These are phyloP conservation scores for Melipona bicolor DNA, from an alignment of 2,888 invertebrate genomes.

Conservation along the genomic window DNA sequence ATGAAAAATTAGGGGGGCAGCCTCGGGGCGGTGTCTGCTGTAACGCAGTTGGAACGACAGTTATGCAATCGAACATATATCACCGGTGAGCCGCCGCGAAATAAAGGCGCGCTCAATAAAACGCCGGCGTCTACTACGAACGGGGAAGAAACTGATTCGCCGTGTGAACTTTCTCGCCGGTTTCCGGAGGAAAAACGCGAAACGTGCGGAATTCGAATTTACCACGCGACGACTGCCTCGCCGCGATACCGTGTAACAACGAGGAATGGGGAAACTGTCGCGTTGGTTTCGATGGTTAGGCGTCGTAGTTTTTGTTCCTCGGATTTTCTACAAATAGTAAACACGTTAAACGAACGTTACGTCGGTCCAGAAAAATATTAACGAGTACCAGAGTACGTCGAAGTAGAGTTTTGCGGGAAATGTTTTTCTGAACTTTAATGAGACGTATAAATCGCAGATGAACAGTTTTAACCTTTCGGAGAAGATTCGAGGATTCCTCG, in stretches of 20 bases:
- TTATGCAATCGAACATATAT: slow-evolving; percentile 50
- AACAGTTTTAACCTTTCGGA: not conserved
- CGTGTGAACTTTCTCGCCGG: slow-evolving; percentile 27
- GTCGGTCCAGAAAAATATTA: not conserved
- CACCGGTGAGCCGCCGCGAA: slow-evolving; percentile 38
- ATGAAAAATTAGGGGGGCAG: slow-evolving; percentile 29
- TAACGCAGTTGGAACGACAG: slow-evolving; percentile 30
- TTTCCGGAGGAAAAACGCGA: slow-evolving; percentile 40
- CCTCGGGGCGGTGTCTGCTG: not conserved
- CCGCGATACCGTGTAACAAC: slow-evolving; percentile 24
- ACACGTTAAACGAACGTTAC: not conserved
- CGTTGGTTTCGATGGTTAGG: slow-evolving; percentile 1
- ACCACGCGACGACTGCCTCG: slow-evolving; percentile 41
- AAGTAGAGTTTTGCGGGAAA: no score
- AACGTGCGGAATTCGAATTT: slow-evolving; percentile 54
- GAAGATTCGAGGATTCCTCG: not conserved
- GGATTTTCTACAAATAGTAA: slow-evolving; percentile 4
- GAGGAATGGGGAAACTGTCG: slow-evolving; percentile 17
- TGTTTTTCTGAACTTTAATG: no score
- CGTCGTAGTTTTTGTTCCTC: not conserved
- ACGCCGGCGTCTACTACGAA: slow-evolving; percentile 12
- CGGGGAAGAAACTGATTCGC: slow-evolving; percentile 56
- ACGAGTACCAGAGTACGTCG: no score
- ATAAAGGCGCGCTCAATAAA: slow-evolving; percentile 60
- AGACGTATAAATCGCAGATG: no score